phyloP scores from a whole-genome alignment of 2,888 invertebrate genomes.

The Cryptocephalus primarius region DNA sequence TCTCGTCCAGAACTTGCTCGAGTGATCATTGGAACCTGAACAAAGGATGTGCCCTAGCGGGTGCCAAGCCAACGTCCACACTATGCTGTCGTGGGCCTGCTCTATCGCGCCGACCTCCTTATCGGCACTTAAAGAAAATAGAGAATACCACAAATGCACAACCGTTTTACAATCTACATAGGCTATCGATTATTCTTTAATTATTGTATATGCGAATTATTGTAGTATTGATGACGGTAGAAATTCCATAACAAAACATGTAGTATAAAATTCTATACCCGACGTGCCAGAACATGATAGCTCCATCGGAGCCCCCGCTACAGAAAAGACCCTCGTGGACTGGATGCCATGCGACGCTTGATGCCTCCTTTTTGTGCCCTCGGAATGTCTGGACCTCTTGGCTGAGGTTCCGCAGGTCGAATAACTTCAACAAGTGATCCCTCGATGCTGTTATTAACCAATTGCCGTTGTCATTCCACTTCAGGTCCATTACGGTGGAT shows the following conservation, averaged over 20 bases:
- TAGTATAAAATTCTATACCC: constrained; percentile 50
- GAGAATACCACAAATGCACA: not conserved
- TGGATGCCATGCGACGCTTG: constrained; percentile 97
- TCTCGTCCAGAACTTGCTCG: constrained; percentile 98
- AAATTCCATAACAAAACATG: too few species aligned
- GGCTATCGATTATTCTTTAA: too few species aligned
- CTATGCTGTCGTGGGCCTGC: constrained; percentile 97
- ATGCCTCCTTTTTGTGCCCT: constrained; percentile 98
- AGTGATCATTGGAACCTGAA: constrained; percentile 99
- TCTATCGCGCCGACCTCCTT: constrained; percentile 98
- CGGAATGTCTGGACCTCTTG: constrained; percentile 95
- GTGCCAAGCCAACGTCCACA: constrained; percentile 99
- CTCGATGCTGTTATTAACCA: constrained; percentile 98
- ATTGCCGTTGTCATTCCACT: constrained; percentile 99
- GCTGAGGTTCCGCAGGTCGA: constrained; percentile 92
- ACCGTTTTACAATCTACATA: too few species aligned
- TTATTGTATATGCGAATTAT: too few species aligned
- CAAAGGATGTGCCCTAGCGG: constrained; percentile 97
- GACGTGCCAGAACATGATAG: constrained; percentile 97
- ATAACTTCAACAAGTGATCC: constrained; percentile 93
- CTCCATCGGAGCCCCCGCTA: constrained; percentile 97
- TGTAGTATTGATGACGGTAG: too few species aligned
- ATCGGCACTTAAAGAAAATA: constrained; percentile 57
- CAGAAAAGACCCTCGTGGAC: constrained; percentile 94
- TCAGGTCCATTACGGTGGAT: constrained; percentile 97